Evolutionary conservation across 2,888 invertebrate genomes (phyloP).

Genomic region (Yponomeuta sedellus): DNA sequence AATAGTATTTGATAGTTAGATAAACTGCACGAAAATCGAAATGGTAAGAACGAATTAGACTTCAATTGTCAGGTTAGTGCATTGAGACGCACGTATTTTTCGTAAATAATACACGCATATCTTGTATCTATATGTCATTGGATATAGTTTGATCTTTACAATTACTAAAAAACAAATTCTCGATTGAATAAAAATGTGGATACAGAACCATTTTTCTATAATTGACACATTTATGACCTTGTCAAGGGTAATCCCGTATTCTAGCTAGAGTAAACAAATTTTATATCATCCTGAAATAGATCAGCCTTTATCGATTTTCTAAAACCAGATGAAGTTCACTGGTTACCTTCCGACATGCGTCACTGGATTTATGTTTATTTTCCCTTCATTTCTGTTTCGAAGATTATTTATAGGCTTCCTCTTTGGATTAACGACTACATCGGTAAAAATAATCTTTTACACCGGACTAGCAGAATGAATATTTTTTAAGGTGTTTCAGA

Average conservation of each 20-base stretch:
- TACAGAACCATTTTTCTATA: not conserved
- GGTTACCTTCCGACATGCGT: constrained; percentile 14
- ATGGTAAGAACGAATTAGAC: no score
- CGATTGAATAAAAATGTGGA: not conserved
- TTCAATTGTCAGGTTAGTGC: no score
- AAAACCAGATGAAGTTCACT: constrained; percentile 10
- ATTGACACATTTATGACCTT: constrained; percentile 33
- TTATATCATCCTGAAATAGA: constrained; percentile 57
- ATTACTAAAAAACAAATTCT: not conserved
- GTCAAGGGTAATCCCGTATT: constrained; percentile 52
- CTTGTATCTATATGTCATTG: no score
- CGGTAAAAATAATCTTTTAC: not conserved
- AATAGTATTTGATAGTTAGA: no score
- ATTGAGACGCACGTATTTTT: no score
- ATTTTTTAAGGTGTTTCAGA: no score
- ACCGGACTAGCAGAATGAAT: not conserved
- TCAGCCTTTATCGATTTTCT: constrained; percentile 36
- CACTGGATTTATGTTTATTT: constrained; percentile 14
- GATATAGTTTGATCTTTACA: no score
- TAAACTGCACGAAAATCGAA: no score
- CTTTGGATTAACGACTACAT: not conserved
- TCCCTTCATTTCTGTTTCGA: constrained; percentile 7
- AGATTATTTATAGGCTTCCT: constrained; percentile 4
- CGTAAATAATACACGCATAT: no score
- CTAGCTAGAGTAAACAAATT: constrained; percentile 55